phyloP scores from a whole-genome alignment of 2,797 vertebrate species.

The Lepus oiostolus region DNA sequence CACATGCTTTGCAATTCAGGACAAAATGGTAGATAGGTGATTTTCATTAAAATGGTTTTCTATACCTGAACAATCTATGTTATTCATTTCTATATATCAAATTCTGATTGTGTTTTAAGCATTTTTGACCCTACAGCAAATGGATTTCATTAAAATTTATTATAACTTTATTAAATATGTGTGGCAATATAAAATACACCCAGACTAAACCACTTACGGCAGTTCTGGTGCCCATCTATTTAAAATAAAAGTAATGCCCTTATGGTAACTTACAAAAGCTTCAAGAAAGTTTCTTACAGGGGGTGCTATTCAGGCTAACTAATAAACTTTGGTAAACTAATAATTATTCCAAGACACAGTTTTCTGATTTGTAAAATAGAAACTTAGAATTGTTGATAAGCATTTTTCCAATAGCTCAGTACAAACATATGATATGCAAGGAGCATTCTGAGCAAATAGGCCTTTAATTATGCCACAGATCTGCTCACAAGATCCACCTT shows the following conservation, averaged over 20 bases:
- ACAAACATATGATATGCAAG: not conserved
- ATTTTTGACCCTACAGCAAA: constrained; percentile 61
- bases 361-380: not conserved
- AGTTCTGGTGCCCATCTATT: constrained; percentile 46
- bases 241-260: constrained; percentile 59
- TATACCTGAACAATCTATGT: constrained; percentile 52
- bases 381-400: not conserved
- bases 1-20: constrained; percentile 69
- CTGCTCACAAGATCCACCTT: not conserved
- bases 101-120: constrained; percentile 73
- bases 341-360: not conserved
- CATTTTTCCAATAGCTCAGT: not conserved
- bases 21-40: constrained; percentile 47
- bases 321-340: constrained; percentile 4
- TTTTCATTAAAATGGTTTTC: constrained; percentile 70
- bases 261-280: constrained; percentile 47
- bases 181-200: constrained; percentile 68
- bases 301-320: constrained; percentile 16
- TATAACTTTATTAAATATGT: constrained; percentile 65
- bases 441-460: not conserved
- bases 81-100: constrained; percentile 70
- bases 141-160: constrained; percentile 77
- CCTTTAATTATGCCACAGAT: not conserved
- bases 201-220: constrained; percentile 46
- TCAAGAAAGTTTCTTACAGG: constrained; percentile 52